A percentile compares a stretch with the other conserved stretches of the same genome.
phyloP scores from a whole-genome alignment of 2,113 vertebrate species.

The Hypanus sabinus region DNA sequence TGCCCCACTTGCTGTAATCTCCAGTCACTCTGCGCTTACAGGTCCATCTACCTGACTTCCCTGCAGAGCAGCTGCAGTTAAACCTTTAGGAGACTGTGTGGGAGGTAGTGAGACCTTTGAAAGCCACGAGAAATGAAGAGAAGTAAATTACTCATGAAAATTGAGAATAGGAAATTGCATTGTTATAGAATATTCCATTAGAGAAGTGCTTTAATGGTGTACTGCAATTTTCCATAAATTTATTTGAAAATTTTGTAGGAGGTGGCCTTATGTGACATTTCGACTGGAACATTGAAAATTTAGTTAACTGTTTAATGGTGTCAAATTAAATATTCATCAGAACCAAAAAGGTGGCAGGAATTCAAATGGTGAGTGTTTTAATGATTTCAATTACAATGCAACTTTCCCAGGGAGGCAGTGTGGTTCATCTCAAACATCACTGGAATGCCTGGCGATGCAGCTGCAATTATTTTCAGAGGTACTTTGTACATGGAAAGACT shows the following conservation, averaged over 20 bases:
- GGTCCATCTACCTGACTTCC: not conserved
- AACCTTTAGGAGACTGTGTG: not conserved
- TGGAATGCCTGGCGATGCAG: not conserved
- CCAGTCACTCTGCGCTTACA: not conserved
- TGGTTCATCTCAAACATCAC: not conserved
- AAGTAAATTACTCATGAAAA: not conserved
- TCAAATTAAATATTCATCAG: not conserved
- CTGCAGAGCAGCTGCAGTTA: not conserved
- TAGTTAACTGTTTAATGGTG: not conserved
- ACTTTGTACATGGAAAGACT: not conserved
- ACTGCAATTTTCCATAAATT: not conserved
- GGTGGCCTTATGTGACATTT: not conserved
- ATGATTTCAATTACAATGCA: not conserved
- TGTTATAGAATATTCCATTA: not conserved
- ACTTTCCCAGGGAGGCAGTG: not conserved
- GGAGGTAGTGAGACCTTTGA: not conserved
- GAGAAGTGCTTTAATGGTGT: not conserved
- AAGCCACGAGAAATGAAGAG: not conserved
- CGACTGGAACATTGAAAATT: not conserved
- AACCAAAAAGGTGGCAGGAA: not conserved
- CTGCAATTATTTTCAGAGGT: not conserved
- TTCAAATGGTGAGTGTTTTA: not conserved
- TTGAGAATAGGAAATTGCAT: not conserved
- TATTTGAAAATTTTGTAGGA: not conserved
- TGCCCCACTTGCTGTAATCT: not conserved